These are phyloP conservation scores for Lamprologus sp. DNA, from an alignment of 2,113 vertebrate species.

Conservation along the genomic window DNA sequence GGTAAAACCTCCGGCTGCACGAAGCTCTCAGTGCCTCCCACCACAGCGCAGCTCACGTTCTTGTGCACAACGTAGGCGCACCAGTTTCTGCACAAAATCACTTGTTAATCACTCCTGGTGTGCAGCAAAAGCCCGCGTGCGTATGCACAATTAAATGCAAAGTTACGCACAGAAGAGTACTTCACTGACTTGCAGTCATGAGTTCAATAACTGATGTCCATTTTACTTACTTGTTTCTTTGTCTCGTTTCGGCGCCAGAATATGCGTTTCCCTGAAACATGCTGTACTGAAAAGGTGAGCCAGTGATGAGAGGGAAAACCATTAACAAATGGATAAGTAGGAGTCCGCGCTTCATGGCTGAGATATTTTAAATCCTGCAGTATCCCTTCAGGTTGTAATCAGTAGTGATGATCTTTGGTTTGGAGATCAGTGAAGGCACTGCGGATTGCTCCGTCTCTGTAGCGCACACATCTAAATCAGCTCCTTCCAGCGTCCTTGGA, in stretches of 20 bases:
- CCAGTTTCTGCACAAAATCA: conserved; percentile 79
- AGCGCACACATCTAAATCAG: background rate
- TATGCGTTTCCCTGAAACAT: conserved; percentile 57
- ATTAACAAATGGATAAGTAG: conserved; percentile 18
- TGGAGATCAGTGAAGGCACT: background rate
- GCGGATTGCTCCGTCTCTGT: background rate
- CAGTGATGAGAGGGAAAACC: conserved; percentile 34
- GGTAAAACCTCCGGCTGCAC: conserved; percentile 78
- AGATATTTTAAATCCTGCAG: background rate
- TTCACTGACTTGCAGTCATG: background rate
- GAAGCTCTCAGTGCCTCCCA: conserved; percentile 81
- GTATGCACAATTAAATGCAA: background rate
- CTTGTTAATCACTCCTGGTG: background rate
- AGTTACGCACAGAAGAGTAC: background rate
- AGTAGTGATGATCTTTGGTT: background rate
- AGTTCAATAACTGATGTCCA: background rate
- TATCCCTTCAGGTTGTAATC: background rate
- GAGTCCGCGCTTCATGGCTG: conserved; percentile 11
- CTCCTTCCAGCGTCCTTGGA: background rate
- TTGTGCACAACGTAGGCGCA: conserved; percentile 91
- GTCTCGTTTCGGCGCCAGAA: conserved; percentile 44
- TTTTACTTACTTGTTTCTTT: conserved; percentile 68
- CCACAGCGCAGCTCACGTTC: conserved; percentile 88
- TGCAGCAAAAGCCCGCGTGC: background rate
- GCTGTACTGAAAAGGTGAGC: conserved; percentile 55